Evolutionary conservation across 2,797 vertebrate genomes (phyloP).

Genomic region (Pelobates cultripes): DNA sequence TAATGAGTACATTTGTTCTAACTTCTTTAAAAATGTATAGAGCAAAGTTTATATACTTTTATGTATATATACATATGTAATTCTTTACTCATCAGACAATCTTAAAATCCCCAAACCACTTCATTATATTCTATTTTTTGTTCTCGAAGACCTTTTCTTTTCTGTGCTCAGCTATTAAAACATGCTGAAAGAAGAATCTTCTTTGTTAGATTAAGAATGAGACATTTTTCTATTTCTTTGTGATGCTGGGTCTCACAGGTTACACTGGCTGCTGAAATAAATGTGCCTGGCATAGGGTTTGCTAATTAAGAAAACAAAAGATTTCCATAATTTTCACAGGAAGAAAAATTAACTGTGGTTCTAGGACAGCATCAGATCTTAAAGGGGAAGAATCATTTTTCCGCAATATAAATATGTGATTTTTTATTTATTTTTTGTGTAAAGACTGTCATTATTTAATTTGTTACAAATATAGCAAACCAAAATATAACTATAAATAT

Average conservation of each 20-base stretch:
- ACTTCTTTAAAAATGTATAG: neutral
- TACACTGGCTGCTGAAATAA: constrained; percentile 22
- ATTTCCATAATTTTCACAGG: too few relatives aligned
- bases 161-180: constrained; percentile 44
- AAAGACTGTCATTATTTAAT: too few relatives aligned
- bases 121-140: constrained; percentile 15
- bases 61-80: neutral
- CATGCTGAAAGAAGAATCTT: constrained; percentile 45
- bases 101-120: constrained; percentile 9
- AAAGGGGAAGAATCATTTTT: too few relatives aligned
- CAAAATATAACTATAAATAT: too few relatives aligned
- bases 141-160: constrained; percentile 15
- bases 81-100: neutral
- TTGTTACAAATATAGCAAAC: too few relatives aligned
- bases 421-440: too few relatives aligned
- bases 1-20: neutral
- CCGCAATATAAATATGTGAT: too few relatives aligned
- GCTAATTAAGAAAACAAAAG: too few relatives aligned
- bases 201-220: constrained; percentile 35
- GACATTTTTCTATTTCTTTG: constrained; percentile 29
- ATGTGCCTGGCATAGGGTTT: constrained; percentile 6
- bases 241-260: constrained; percentile 17
- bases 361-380: too few relatives aligned
- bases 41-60: neutral
- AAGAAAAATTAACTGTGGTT: too few relatives aligned